These are phyloP conservation scores for Turdus rufiventris DNA, from an alignment of 2,113 vertebrate species.

Conservation along the genomic window DNA sequence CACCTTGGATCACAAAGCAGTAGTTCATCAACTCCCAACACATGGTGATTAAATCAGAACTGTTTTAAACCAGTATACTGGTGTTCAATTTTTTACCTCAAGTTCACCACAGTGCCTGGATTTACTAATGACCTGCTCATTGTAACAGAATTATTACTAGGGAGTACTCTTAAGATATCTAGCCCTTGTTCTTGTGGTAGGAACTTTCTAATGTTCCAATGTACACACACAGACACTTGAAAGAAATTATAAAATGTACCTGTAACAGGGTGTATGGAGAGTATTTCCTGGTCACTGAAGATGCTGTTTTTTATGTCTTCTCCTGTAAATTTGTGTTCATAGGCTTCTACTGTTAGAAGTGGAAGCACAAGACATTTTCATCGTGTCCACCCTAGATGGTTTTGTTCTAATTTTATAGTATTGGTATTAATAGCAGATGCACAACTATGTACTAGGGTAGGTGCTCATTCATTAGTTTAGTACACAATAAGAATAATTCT, in stretches of 20 bases:
- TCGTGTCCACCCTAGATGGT: neutral
- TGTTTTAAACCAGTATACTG: neutral
- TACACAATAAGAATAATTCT: neutral
- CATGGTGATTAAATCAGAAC: neutral
- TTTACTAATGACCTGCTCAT: neutral
- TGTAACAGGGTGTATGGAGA: constrained; percentile 77
- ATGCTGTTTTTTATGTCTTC: constrained; percentile 79
- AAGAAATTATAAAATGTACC: constrained; percentile 69
- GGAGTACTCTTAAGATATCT: neutral
- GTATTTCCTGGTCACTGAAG: constrained; percentile 81
- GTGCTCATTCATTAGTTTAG: neutral
- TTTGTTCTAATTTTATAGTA: neutral
- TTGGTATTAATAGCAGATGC: neutral
- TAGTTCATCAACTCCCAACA: neutral
- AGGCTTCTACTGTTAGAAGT: constrained; percentile 80
- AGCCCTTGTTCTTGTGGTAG: neutral
- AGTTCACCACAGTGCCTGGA: neutral
- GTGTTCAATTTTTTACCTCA: neutral
- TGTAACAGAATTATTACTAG: neutral
- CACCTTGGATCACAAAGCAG: neutral
- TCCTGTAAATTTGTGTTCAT: constrained; percentile 53
- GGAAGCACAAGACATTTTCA: neutral
- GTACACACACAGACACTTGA: neutral
- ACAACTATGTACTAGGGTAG: neutral
- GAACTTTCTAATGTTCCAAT: neutral